Evolutionary conservation across 2,797 vertebrate genomes (phyloP), one percentile per base, ranked within the genome.

Genomic region (Linurgus olivaceus): DNA sequence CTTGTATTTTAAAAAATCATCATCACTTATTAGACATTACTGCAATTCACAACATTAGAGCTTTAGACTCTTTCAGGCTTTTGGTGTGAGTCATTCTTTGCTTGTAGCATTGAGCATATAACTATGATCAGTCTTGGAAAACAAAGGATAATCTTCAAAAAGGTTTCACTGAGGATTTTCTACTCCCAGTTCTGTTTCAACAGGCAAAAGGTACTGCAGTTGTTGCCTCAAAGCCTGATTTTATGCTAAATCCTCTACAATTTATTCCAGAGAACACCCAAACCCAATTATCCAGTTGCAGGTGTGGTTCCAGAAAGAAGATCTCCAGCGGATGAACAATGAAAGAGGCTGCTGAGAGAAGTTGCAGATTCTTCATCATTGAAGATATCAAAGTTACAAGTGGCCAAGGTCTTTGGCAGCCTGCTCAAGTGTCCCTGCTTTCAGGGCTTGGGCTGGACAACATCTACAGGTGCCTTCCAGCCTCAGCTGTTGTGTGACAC

Each of bases 321-420:
- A n/a, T 55, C 11, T 76, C 19, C 44, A 50, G 29, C 1, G 25
- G 9, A 0, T 38, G 38, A 63, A 57, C 51, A 65, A 15, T 18
- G 45, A 28, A 66, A 67, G n/a, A 57, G 35, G 21, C 51, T 81
- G 28, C 58, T 37, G 50, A 48, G 61, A 40, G 54, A 75, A 68
- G 28, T 0, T 59, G 20, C 29, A 52, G 28, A 29, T 11, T 55
- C 38, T 58, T 54, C 31, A 37, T 44, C 2, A 0, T 5, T 59
- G 18, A 7, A 58, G 35, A 50, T 38, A 42, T 12, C 31, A 20
- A 63, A 51, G 21, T 20, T 15, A 6, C 38, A 84, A 23, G 10
- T 12, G 42, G 28, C 17, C 4, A 1, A 2, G 6, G 25, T 28
- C 29, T 65, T 71, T 59, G 29, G 8, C 31, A 86, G 42, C 33